These are phyloP conservation scores for Girardia tigrina DNA, from an alignment of 2,888 invertebrate genomes.

Conservation along the genomic window DNA sequence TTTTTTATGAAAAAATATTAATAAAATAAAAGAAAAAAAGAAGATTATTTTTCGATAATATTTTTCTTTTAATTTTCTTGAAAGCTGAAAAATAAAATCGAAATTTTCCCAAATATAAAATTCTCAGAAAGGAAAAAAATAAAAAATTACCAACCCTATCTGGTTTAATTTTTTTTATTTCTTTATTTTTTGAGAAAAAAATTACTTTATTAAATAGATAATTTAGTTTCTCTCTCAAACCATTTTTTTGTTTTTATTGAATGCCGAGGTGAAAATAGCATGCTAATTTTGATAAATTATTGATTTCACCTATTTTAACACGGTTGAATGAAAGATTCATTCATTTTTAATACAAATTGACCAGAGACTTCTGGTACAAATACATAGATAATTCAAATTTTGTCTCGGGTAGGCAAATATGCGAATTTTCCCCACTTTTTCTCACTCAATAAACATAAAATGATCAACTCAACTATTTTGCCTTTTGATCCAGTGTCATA, in stretches of 20 bases:
- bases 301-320: background rate
- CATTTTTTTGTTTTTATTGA: too few relatives aligned
- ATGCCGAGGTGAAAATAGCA: background rate
- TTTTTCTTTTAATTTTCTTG: too few relatives aligned
- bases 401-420: background rate
- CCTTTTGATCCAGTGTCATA: background rate
- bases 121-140: too few relatives aligned
- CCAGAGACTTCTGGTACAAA: background rate
- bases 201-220: background rate
- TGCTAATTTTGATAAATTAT: background rate
- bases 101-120: too few relatives aligned
- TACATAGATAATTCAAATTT: background rate
- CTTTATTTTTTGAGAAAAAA: background rate
- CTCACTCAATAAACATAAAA: background rate
- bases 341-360: background rate
- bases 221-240: background rate
- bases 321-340: background rate
- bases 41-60: too few relatives aligned
- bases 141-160: too few relatives aligned
- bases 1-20: too few relatives aligned
- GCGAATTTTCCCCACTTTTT: background rate
- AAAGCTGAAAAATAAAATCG: too few relatives aligned
- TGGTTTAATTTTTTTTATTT: too few relatives aligned
- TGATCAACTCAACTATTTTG: background rate
- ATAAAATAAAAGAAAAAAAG: too few relatives aligned